Evolutionary conservation across 2,113 vertebrate species (phyloP), one percentile per base, ranked within the genome.

Genomic region (Paramisgurnus dabryanus): DNA sequence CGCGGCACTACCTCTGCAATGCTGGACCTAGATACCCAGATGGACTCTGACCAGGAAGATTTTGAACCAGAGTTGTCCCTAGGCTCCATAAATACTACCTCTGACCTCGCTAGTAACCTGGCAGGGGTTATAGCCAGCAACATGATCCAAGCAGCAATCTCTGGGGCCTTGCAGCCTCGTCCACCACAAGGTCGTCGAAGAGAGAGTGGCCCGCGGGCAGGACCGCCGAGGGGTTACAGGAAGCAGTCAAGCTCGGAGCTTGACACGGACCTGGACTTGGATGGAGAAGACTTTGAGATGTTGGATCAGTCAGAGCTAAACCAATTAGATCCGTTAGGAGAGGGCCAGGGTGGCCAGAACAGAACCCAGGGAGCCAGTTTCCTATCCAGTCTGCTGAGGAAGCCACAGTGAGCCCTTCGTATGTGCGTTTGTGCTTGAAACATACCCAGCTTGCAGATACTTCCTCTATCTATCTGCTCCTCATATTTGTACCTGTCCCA

Each of bases 221-320:
- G 82, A 45, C 72, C 87, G 72, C 86, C 76, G 18, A 84, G 89
- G 4, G 91, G 91, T 79, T 92, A 92, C 67, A 94, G 94, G 47
- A 94, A 93, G 77, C 93, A 94, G 2, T 95, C 93, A 82, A 97
- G 95, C 92, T 97, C 94, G 0, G 97, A 99, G 88, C 90, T 96
- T 89, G 98, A 99, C 93, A 97, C 95, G 3, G 98, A 99, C 53
- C 94, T 92, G 89, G 97, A 99, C 55, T 95, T 91, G 7, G 97
- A 98, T 43, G 94, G 93, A 43, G 97, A 98, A 87, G 97, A 98
- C 90, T 99, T 98, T 94, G 98, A 98, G 91, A 94, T 99, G 92
- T 91, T 99, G 90, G 97, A 98, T 92, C 97, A 99, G 89, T 98
- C 96, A 0, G 96, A 98, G 92, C 93, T 99, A 84, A 97, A 92